Base-by-base conservation (phyloP, 2,797 vertebrate species). In the Alectoris magna region DNA sequence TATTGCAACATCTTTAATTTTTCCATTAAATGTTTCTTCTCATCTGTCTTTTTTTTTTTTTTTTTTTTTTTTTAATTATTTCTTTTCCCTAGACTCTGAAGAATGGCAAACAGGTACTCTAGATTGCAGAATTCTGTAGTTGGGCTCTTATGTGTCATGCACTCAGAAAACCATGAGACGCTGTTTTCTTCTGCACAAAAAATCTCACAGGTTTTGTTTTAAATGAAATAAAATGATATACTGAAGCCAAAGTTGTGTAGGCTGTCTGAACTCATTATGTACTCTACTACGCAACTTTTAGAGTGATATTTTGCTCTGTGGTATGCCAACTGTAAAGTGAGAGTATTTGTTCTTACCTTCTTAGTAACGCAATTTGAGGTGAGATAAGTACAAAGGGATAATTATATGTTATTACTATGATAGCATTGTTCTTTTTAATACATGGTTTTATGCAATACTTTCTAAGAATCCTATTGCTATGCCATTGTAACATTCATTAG, bases 341-440 rank as follows among this genome's bases (percentile, higher is more conserved):
- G 48, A 23, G 3, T 86, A 64, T 56, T 86, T 62, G 23, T 64
- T 85, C 87, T 84, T 91, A 26, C 70, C 70, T 93, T 84, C 85
- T 84, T 78, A 85, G 36, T 60, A 73, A 74, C 41, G 56, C 39
- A 85, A 36, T 86, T 75, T 79, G 67, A 95, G 63, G 70, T 73
- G 73, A 64, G 53, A 16, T 77, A 88, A 87, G 17, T 55, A 56
- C 78, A 87, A 91, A 94, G 76, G 48, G 27, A 78, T 87, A 93
- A 95, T 94, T 91, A 81, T 73, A 88, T 17, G 11, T 78, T 75
- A 78, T 89, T 91, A 60, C 23, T 78, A 22, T 89, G 72, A 92
- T 75, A 95, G 90, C 8, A 1, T 18, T 88, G 34, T 75, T 91
- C 63, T 49, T 92, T 83, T 85, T 49, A 92, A 89, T 91, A 14